A percentile compares a stretch with the other conserved stretches of the same genome.
Conservation (phyloP, 2,797 vertebrate genomes). For the Sebastes reedi region DNA sequence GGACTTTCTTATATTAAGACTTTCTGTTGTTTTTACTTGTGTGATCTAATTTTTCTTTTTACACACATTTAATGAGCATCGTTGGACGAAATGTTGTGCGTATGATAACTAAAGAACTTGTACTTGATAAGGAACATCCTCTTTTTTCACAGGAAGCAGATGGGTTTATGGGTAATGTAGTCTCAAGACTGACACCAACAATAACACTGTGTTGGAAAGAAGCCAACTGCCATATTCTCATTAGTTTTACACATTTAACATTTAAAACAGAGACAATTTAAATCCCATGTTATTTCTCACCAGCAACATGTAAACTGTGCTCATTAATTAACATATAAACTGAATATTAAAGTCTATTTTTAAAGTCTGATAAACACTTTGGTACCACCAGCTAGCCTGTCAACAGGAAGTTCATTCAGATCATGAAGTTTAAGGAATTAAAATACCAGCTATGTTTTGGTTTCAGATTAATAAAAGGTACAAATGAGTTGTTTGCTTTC, state of each 20-base stretch:
- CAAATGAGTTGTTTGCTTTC: neutral
- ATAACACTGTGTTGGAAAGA: neutral
- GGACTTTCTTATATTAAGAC: neutral
- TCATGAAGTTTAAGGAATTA: neutral
- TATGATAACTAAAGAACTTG: neutral
- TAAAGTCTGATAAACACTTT: neutral
- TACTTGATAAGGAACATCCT: neutral
- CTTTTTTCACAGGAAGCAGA: neutral
- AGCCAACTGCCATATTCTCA: neutral
- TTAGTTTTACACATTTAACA: neutral
- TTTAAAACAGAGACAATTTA: neutral
- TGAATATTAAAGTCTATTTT: rapidly evolving
- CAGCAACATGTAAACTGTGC: too few relatives aligned
- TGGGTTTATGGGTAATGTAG: constrained; percentile 35
- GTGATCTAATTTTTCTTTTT: too few relatives aligned
- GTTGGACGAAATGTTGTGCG: neutral
- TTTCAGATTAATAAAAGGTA: neutral
- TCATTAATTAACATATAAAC: neutral
- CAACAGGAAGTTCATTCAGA: neutral
- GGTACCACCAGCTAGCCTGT: neutral
- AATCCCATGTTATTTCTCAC: too few relatives aligned
- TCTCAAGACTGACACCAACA: neutral
- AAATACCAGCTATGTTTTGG: neutral
- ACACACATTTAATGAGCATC: too few relatives aligned
- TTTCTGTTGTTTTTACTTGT: too few relatives aligned